Percentiles rank a stretch among this genome's conserved stretches.
Conservation (phyloP, 1,140 invertebrate species). For the Neuroterus valhalla region DNA sequence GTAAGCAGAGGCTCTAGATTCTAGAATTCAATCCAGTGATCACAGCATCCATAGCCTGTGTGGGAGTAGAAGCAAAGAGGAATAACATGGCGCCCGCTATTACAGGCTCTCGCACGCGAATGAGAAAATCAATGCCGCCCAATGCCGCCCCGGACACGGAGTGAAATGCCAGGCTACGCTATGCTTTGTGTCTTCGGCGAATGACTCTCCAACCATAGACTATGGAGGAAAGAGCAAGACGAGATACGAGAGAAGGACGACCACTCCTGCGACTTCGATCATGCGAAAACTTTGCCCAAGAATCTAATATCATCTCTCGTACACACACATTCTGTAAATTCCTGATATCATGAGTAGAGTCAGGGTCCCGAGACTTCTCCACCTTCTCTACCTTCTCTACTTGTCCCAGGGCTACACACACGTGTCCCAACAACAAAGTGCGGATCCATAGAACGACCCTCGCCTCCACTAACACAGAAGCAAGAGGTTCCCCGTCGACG, state of each 20-base stretch:
- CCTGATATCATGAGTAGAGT: constrained; percentile 53
- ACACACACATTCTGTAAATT: constrained; percentile 71
- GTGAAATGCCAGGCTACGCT: constrained; percentile 22
- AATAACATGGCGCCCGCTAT: constrained; percentile 61
- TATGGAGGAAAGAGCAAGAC: constrained; percentile 13
- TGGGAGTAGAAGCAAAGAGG: constrained; percentile 53
- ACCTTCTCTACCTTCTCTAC: constrained; percentile 40
- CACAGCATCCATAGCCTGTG: constrained; percentile 19
- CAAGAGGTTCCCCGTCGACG: constrained; percentile 44
- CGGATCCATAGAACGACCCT: neutral
- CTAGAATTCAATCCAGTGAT: neutral
- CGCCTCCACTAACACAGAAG: constrained; percentile 33
- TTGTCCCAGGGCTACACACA: constrained; percentile 7
- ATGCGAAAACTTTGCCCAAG: constrained; percentile 74
- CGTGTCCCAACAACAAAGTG: neutral
- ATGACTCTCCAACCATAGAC: constrained; percentile 2
- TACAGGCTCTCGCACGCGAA: constrained; percentile 50
- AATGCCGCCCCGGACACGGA: constrained; percentile 44
- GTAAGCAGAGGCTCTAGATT: neutral
- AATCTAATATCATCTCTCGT: constrained; percentile 73
- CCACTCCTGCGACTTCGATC: constrained; percentile 58
- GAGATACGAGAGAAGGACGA: constrained; percentile 35
- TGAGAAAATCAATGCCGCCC: constrained; percentile 55
- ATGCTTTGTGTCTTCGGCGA: neutral
- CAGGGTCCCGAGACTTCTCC: constrained; percentile 50